Base-by-base conservation (phyloP, 1,140 invertebrate genomes). In the Apis dorsata region DNA sequence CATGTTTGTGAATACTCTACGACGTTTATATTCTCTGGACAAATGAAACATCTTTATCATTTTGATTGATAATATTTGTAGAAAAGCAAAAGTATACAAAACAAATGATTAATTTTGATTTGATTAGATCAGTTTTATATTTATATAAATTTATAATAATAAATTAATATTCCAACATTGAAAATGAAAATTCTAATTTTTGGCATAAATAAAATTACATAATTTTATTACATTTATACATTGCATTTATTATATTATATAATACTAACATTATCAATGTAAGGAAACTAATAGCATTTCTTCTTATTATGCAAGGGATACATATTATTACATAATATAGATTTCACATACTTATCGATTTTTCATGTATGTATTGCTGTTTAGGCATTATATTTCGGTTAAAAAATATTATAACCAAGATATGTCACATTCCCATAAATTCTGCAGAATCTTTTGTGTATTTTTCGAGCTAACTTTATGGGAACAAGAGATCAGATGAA, bases 271-370 rank as follows among this genome's bases (percentile, higher is more conserved):
- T 53, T 19, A 2, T 10, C 1, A 1, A 51, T 5, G n/a, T 74
- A 44, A 44, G 5, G 5, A 44, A 44, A 44, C 8, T 34, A 28
- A 59, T 19, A 0, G 19, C 21, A 15, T 13, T 11, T 13, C 10
- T n/a, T 10, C 1, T 21, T 19, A 10, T 34, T 44, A 13, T 11
- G 62, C n/a, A 17, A 51, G 28, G 55, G 24, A 49, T n/a, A 60
- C 7, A 51, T 59, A 76, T 77, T 81, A 69, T 77, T 81, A 73
- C 80, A 73, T 65, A 82, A 76, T 28, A 82, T 65, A 51, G 17
- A 65, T n/a, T 49, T 28, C 49, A 15, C 24, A 63, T 28, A 44
- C 84, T 68, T 77, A 89, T 87, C 78, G 81, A 81, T 89, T 89
- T 85, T 81, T 79, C 71, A 73, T 73, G 60, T 79, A 44, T 70